Evolutionary conservation across 2,888 invertebrate species (phyloP).

Genomic region (Rotaria magnacalcarata): DNA sequence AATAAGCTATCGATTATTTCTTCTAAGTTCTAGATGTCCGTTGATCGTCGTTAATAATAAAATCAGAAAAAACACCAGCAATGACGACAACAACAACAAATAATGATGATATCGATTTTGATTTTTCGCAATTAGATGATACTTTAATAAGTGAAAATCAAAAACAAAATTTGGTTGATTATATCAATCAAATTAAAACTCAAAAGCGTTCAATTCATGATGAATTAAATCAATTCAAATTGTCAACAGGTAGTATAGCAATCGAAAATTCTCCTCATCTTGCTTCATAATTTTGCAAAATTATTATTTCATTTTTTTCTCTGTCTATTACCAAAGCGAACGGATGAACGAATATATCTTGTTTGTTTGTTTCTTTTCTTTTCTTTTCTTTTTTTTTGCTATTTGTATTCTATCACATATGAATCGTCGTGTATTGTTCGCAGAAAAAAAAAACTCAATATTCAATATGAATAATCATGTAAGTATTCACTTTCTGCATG

Average conservation of each 20-base stretch:
- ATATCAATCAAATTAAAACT: not conserved
- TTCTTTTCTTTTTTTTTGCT: no score
- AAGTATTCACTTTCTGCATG: not conserved
- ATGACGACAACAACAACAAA: not conserved
- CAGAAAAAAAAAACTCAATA: not conserved
- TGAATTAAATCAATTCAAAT: slow-evolving; percentile 10
- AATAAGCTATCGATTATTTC: not conserved
- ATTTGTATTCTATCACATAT: no score
- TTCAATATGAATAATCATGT: not conserved
- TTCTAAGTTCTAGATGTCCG: slow-evolving; percentile 2
- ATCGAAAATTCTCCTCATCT: no score
- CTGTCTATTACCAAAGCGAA: not conserved
- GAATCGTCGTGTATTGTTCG: no score
- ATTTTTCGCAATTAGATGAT: slow-evolving; percentile 6
- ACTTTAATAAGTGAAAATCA: not conserved
- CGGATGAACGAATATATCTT: not conserved
- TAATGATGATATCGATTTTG: not conserved
- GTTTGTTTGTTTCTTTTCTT: not conserved
- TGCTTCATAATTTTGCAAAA: not conserved
- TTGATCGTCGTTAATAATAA: not conserved
- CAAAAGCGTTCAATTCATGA: slow-evolving; percentile 15
- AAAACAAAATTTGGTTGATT: not conserved
- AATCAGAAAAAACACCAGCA: no score
- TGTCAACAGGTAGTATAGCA: not conserved
- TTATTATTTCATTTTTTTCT: not conserved